Conservation (phyloP, 2,113 vertebrate species). For the Tonatia bakeri region DNA sequence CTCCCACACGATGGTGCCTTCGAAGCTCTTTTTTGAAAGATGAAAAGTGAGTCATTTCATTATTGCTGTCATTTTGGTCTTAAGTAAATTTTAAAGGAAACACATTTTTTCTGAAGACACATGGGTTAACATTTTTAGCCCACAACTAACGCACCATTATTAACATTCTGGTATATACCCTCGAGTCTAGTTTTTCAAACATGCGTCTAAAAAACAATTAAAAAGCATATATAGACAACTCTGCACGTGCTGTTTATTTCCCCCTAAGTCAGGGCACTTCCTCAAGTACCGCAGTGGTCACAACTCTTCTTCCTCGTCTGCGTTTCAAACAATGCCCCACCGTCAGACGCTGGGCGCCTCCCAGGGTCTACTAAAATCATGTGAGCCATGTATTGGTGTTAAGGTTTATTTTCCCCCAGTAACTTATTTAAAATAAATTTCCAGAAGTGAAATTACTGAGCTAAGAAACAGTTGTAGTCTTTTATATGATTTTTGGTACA, state of each 20-base stretch:
- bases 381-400: neutral
- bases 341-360: neutral
- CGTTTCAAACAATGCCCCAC: neutral
- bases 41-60: neutral
- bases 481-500: neutral
- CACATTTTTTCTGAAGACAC: neutral
- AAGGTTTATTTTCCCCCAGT: neutral
- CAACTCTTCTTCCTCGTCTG: accelerated
- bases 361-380: neutral
- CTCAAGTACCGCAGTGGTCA: neutral
- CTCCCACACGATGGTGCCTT: slow-evolving; percentile 97
- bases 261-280: neutral
- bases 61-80: neutral
- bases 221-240: neutral
- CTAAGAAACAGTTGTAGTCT: neutral
- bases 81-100: neutral
- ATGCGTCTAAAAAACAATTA: neutral
- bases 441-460: neutral
- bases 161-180: neutral
- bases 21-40: slow-evolving; percentile 88
- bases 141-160: too few species aligned
- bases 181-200: neutral
- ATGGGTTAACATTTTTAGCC: neutral
- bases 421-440: neutral
- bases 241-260: neutral